These are phyloP conservation scores for Phortica variegata DNA, from an alignment of 1,140 invertebrate species.

Conservation along the genomic window DNA sequence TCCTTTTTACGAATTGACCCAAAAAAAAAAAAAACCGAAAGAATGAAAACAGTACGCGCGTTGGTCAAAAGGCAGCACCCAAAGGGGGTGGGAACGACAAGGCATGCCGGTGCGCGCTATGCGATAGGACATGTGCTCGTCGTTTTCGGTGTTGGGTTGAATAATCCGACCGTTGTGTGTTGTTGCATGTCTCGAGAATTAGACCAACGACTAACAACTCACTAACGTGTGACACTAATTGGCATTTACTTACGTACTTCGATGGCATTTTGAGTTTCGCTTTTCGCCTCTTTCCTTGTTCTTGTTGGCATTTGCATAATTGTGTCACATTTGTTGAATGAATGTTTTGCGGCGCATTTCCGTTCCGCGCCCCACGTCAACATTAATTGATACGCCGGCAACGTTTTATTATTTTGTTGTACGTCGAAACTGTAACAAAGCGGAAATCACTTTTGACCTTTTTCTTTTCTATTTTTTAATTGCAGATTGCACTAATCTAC, in stretches of 20 bases:
- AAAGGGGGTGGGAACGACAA: slow-evolving; percentile 2
- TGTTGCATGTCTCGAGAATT: too few species aligned
- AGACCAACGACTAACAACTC: not conserved
- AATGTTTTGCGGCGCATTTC: not conserved
- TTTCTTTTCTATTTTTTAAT: slow-evolving; percentile 40
- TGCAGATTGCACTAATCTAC: slow-evolving; percentile 62
- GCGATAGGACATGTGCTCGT: slow-evolving; percentile 16
- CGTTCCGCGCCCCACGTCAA: too few species aligned
- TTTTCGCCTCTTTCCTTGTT: not conserved
- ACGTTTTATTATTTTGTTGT: too few species aligned
- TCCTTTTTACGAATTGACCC: slow-evolving; percentile 36
- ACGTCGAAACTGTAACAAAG: too few species aligned
- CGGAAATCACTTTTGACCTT: too few species aligned
- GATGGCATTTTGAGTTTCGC: not conserved
- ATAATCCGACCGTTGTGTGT: too few species aligned
- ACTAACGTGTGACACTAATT: not conserved
- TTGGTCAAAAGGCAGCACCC: too few species aligned
- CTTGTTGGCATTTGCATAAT: not conserved
- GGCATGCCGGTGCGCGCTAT: slow-evolving; percentile 7
- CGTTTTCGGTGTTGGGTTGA: too few species aligned
- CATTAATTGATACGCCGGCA: too few species aligned
- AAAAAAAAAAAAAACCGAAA: slow-evolving; percentile 31
- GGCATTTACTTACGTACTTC: not conserved
- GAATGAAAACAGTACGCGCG: too few species aligned
- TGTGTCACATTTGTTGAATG: not conserved